Base-by-base conservation (phyloP, 2,797 vertebrate species). In the Chelmon rostratus region DNA sequence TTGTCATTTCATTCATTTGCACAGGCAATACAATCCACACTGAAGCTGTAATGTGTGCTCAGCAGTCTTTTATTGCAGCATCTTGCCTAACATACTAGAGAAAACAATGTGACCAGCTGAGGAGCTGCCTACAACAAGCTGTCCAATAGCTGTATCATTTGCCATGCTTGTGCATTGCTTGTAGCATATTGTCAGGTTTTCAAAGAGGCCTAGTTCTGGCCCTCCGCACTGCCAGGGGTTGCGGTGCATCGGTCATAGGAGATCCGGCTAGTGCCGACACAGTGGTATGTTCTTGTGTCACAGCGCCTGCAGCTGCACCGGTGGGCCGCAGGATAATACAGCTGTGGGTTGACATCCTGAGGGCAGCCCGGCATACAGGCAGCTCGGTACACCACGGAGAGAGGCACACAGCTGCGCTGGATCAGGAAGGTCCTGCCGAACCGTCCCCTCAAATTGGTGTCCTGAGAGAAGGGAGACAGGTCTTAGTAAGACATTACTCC, bases 261-360 rank as follows among this genome's bases (percentile, higher is more conserved):
- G 88, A 78, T 69, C 61, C 42, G 90, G 73, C 73, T 90, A 47
- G 70, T 93, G 0, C 93, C 93, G 31, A 96, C 78, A 33, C 97
- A 98, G 89, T 95, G 96, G 70, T 92, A 96, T 1, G 90, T 94
- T 76, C 95, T 94, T 0, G 95, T 96, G 87, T 98, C 90, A 68
- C 97, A 98, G 86, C 90, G 96, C 44, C 92, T 94, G 79, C 97
- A 98, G 81, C 91, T 94, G 89, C 97, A 98, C 68, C 92, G 93
- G 3, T 87, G 2, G 7, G 96, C 96, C 49, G 90, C 94, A 0
- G 97, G 97, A 80, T 97, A 98, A 76, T 96, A 95, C 76, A 96
- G 93, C 65, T 96, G 92, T 2, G 96, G 91, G 86, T 90, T 44
- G n/a, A 93, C 90, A 50, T 96, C 92, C 42, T 16, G 82, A 5